Percentiles rank a stretch among this genome's conserved stretches.
Evolutionary conservation across 2,113 vertebrate species (phyloP).

Genomic region (Fulica atra): DNA sequence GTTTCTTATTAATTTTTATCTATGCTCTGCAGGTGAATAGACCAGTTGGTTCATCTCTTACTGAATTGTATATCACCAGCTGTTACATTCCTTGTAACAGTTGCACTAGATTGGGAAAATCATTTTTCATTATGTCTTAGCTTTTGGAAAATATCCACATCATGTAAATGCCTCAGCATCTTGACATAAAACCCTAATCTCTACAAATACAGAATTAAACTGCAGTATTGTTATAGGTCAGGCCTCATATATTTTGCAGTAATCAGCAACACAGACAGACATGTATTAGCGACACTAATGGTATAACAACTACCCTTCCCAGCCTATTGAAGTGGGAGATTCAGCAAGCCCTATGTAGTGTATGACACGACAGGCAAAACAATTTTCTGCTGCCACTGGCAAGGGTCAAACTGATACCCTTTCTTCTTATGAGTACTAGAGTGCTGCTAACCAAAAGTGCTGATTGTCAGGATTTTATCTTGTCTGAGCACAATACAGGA

Average conservation of each 20-base stretch:
- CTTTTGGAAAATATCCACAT: not conserved
- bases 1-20: not conserved
- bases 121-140: not conserved
- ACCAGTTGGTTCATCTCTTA: not conserved
- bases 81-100: not conserved
- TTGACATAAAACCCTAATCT: not conserved
- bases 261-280: not conserved
- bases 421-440: not conserved
- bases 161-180: rapidly evolving
- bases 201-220: not conserved
- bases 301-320: not conserved
- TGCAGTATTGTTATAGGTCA: not conserved
- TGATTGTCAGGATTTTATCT: not conserved
- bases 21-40: not conserved
- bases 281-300: rapidly evolving
- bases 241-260: not conserved
- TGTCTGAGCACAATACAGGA: not conserved
- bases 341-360: not conserved
- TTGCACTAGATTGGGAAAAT: not conserved
- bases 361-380: not conserved
- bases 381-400: not conserved
- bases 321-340: no score
- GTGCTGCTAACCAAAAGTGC: not conserved
- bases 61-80: not conserved
- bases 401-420: not conserved